A percentile compares a stretch with the other conserved stretches of the same genome.
These are phyloP conservation scores for Acanthopagrus latus DNA, from an alignment of 2,797 vertebrate species.

Conservation along the genomic window DNA sequence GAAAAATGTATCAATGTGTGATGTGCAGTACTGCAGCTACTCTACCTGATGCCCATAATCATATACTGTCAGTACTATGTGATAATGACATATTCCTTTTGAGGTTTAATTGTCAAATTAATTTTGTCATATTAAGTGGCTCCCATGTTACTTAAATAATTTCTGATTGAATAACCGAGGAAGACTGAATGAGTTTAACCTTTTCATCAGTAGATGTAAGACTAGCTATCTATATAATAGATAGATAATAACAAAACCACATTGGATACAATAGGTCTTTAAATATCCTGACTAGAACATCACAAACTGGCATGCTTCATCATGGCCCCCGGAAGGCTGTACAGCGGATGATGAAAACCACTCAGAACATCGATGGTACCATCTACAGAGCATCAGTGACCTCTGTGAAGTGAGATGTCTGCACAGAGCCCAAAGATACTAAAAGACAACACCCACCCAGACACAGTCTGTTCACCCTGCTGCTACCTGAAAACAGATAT, in stretches of 20 bases:
- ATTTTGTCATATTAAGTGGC: constrained; percentile 2
- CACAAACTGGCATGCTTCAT: too few species aligned
- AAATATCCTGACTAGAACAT: neutral
- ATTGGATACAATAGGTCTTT: neutral
- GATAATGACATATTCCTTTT: constrained; percentile 23
- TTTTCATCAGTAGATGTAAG: too few species aligned
- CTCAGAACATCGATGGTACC: too few species aligned
- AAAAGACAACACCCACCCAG: too few species aligned
- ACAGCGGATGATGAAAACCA: too few species aligned
- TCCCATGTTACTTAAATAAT: neutral
- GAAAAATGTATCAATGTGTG: constrained; percentile 68
- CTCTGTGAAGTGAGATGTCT: too few species aligned
- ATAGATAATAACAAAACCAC: neutral
- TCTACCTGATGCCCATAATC: constrained; percentile 52
- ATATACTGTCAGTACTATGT: constrained; percentile 26
- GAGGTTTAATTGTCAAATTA: neutral
- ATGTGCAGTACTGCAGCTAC: constrained; percentile 55
- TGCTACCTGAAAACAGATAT: too few species aligned
- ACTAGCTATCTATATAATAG: too few species aligned
- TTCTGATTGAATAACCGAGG: neutral
- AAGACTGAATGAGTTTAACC: neutral
- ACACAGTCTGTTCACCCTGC: too few species aligned
- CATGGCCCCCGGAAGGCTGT: too few species aligned
- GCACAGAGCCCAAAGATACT: too few species aligned
- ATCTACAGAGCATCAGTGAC: too few species aligned